phyloP scores from a whole-genome alignment of 2,797 vertebrate species.

The Serranus cabrilla region DNA sequence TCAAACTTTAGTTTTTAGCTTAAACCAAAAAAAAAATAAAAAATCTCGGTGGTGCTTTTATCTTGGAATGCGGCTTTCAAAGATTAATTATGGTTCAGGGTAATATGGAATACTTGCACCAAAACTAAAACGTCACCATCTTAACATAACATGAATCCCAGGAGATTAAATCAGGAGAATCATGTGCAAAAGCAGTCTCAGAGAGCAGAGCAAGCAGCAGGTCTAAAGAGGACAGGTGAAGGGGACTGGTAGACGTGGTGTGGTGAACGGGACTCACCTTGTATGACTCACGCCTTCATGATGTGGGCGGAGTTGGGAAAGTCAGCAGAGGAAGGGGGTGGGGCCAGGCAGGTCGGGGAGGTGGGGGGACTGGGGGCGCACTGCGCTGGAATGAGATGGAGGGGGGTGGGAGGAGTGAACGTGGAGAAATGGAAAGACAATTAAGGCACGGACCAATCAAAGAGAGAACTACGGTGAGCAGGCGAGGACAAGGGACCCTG shows the following conservation, averaged over 20 bases:
- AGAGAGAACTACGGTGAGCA: not conserved
- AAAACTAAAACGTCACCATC: not conserved
- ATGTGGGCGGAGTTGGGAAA: constrained; percentile 87
- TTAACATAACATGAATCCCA: not conserved
- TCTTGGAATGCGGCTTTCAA: too few species aligned
- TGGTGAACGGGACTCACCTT: constrained; percentile 81
- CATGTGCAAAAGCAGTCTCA: not conserved
- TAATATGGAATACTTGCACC: not conserved
- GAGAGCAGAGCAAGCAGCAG: not conserved
- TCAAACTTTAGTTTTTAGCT: not conserved
- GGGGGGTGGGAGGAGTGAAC: constrained; percentile 25
- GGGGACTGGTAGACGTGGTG: constrained; percentile 25
- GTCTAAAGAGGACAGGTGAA: not conserved
- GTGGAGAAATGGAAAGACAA: constrained; percentile 40
- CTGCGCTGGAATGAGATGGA: constrained; percentile 87
- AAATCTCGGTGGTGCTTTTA: too few species aligned
- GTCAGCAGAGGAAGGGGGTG: constrained; percentile 87
- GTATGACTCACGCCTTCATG: constrained; percentile 91
- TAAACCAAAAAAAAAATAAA: too few species aligned
- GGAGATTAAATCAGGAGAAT: not conserved
- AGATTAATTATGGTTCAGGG: not conserved
- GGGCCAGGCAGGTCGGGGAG: constrained; percentile 91
- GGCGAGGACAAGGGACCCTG: not conserved
- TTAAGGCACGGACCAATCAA: constrained; percentile 37
- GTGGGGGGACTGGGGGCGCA: constrained; percentile 90